Conservation (phyloP, 2,888 invertebrate species). For the Creontiades dilutus region DNA sequence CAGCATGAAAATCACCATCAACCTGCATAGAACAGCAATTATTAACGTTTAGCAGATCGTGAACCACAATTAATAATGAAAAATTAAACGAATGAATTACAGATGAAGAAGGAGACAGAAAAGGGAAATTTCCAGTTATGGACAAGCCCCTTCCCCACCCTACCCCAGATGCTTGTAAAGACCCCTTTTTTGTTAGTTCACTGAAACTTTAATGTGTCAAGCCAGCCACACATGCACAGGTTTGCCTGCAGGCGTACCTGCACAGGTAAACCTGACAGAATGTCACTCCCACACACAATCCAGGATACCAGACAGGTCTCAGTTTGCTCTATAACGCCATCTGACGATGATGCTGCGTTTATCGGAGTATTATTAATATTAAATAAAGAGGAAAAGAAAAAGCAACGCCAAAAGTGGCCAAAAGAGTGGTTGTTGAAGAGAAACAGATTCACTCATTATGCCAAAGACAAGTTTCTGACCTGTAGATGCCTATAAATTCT, state of each 20-base stretch:
- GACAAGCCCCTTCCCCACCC: no score
- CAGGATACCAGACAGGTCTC: background rate
- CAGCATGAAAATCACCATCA: slow-evolving; percentile 81
- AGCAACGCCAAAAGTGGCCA: no score
- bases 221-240: slow-evolving; percentile 42
- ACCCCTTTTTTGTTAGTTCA: no score
- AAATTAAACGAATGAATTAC: no score
- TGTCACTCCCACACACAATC: background rate
- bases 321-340: slow-evolving; percentile 27
- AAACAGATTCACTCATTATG: background rate
- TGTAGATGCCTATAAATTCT: no score
- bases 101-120: no score
- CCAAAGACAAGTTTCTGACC: no score
- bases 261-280: slow-evolving; percentile 23
- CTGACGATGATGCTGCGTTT: slow-evolving; percentile 20
- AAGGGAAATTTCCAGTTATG: no score
- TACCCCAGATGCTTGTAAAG: no score
- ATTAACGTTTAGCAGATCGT: background rate
- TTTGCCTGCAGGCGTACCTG: slow-evolving; percentile 50
- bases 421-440: background rate
- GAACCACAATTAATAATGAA: no score
- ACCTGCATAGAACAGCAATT: slow-evolving; percentile 77
- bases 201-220: no score
- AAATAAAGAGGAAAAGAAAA: no score
- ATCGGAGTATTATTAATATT: slow-evolving; percentile 42